Conservation (phyloP, 1,140 invertebrate genomes). For the Stenopsyche tienmushanensis region DNA sequence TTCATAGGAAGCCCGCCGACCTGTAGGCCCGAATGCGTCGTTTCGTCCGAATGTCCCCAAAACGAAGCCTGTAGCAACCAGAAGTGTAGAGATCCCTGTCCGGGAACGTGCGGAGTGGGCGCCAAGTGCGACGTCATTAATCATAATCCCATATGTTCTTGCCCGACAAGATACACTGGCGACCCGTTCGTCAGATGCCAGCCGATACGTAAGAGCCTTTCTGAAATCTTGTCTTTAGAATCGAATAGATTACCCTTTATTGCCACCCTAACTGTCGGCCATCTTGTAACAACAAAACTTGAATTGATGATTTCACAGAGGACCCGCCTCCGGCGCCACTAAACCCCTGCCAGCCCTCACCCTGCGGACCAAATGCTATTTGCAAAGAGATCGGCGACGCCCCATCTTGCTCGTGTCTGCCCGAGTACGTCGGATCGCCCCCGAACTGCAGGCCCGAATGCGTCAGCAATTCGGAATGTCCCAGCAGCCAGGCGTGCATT, state of each 20-base stretch:
- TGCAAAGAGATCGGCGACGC: conserved; percentile 65
- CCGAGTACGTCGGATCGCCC: conserved; percentile 72
- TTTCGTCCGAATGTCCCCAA: conserved; percentile 63
- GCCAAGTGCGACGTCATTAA: conserved; percentile 63
- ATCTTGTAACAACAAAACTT: neutral
- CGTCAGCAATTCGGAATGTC: conserved; percentile 66
- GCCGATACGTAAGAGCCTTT: conserved; percentile 45
- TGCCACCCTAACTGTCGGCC: neutral
- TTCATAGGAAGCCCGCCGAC: conserved; percentile 64
- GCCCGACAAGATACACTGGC: conserved; percentile 59
- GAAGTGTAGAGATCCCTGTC: conserved; percentile 65
- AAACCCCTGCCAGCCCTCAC: conserved; percentile 68
- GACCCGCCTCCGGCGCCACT: conserved; percentile 46
- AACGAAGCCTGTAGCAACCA: conserved; percentile 63
- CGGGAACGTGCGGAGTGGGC: conserved; percentile 63
- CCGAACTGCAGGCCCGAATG: conserved; percentile 76
- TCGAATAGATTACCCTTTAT: conserved; percentile 17
- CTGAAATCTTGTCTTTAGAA: neutral
- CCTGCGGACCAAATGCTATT: conserved; percentile 71
- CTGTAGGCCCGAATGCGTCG: conserved; percentile 65
- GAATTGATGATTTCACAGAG: conserved; percentile 45
- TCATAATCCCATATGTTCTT: conserved; percentile 64
- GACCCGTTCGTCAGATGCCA: conserved; percentile 63
- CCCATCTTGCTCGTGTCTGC: conserved; percentile 68
- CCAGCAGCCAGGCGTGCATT: conserved; percentile 64